phyloP scores from a whole-genome alignment of 2,797 vertebrate genomes.

The Helarctos malayanus region DNA sequence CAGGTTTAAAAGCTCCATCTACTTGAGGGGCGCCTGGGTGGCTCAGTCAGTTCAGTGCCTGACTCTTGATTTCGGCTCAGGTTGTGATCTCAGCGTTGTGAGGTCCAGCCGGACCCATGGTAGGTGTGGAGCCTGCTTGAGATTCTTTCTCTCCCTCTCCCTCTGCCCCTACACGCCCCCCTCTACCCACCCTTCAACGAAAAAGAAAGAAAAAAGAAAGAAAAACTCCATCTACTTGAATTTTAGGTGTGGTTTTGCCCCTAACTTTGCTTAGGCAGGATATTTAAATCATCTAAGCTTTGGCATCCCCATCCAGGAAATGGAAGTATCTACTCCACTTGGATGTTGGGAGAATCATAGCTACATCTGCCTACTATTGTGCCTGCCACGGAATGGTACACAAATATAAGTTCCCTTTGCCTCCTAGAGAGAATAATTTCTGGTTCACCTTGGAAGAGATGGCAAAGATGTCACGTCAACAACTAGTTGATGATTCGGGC shows the following conservation, averaged over 20 bases:
- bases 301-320: constrained; percentile 8
- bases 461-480: background rate
- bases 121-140: background rate
- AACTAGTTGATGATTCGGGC: background rate
- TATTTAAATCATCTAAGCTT: constrained; percentile 33
- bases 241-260: constrained; percentile 39
- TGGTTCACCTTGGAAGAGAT: constrained; percentile 30
- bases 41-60: background rate
- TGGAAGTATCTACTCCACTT: constrained; percentile 4
- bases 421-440: constrained; percentile 57
- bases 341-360: background rate
- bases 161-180: background rate
- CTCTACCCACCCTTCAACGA: background rate
- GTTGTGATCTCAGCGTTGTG: background rate
- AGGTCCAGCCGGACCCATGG: background rate
- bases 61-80: background rate
- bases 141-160: background rate
- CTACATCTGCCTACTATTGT: background rate
- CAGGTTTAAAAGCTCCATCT: constrained; percentile 37
- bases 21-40: background rate
- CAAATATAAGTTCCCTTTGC: background rate
- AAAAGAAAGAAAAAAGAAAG: background rate
- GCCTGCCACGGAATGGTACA: background rate
- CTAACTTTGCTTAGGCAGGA: constrained; percentile 49
- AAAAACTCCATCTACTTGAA: constrained; percentile 33